Conservation (phyloP, 2,888 invertebrate genomes). For the Synanthedon tipuliformis region DNA sequence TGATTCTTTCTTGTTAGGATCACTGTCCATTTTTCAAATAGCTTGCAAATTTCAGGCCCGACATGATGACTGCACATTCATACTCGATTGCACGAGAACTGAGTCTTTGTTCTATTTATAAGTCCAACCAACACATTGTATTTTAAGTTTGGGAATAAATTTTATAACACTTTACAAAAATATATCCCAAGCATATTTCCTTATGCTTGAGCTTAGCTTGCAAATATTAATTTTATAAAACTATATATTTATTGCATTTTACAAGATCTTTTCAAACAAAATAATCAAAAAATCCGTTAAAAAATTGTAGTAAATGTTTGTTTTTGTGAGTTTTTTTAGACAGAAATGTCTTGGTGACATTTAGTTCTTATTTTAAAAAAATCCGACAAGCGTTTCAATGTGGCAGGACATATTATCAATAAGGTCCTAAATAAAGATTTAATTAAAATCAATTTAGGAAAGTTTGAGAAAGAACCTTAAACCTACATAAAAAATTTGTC, state of each 20-base stretch:
- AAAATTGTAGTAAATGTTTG: background rate
- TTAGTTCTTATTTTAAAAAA: slow-evolving; percentile 22
- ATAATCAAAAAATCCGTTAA: background rate
- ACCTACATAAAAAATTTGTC: too few relatives aligned
- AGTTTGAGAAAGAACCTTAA: too few relatives aligned
- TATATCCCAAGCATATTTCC: too few relatives aligned
- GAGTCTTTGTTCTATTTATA: background rate
- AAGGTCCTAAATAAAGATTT: too few relatives aligned
- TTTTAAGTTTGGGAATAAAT: background rate
- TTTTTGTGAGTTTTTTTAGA: background rate
- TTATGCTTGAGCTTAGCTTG: too few relatives aligned
- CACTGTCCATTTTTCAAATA: slow-evolving; percentile 58
- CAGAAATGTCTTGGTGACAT: slow-evolving; percentile 5
- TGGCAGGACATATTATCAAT: too few relatives aligned
- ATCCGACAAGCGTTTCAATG: too few relatives aligned
- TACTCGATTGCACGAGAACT: too few relatives aligned
- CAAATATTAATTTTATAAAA: slow-evolving; percentile 2
- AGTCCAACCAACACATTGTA: background rate
- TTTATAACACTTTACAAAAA: too few relatives aligned
- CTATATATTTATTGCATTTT: slow-evolving; percentile 29
- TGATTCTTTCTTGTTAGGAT: slow-evolving; percentile 60
- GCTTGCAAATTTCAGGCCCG: slow-evolving; percentile 24
- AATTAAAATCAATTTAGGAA: too few relatives aligned
- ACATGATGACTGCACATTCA: slow-evolving; percentile 46
- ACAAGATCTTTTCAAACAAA: slow-evolving; percentile 11